Evolutionary conservation across 37 sponge, comb jelly and placozoan species (phyloP), one percentile per base, ranked within the genome.

Genomic region (Crambe crambe): DNA sequence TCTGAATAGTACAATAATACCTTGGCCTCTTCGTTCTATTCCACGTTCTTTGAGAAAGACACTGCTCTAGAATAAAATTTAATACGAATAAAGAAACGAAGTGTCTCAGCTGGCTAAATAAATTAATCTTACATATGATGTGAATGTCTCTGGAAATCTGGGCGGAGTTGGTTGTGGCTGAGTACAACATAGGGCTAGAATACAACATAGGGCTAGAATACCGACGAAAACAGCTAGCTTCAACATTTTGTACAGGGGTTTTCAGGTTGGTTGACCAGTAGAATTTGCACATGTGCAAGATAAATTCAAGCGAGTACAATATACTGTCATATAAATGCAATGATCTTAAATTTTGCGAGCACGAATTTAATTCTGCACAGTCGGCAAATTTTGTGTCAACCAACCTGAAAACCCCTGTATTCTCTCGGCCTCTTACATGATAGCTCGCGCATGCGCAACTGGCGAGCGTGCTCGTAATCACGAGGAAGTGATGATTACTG

Each of bases 111-210:
- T n/a, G n/a, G n/a, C n/a, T n/a, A n/a, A 21, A 36, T 2, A 34
- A 8, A 68, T 5, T 44, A 27, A 15, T 2, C 44, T 62, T 65
- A 77, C 78, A 22, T 34, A 21, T 1, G 78, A 64, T 15, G 5
- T 27, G 47, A 77, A 77, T 25, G 78, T 77, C 32, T 63, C 78
- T 2, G 65, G 47, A n/a, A 77, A 62, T 41, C 18, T 43, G 36
- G 67, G 76, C 17, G 23, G 20, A 1, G 85, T 44, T 25, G 84
- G 77, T 6, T 35, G n/a, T n/a, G n/a, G 10, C 59, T 74, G 76
- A 25, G 85, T 78, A 3, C 38, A 26, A 51, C 77, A 77, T 39
- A 70, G 58, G 15, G 72, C 61, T 4, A 76, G 40, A n/a, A 77
- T 51, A 22, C 59, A n/a, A n/a, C n/a, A n/a, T n/a, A n/a, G n/a